Conservation (phyloP, 2,888 invertebrate genomes). For the Thyatira batis region DNA sequence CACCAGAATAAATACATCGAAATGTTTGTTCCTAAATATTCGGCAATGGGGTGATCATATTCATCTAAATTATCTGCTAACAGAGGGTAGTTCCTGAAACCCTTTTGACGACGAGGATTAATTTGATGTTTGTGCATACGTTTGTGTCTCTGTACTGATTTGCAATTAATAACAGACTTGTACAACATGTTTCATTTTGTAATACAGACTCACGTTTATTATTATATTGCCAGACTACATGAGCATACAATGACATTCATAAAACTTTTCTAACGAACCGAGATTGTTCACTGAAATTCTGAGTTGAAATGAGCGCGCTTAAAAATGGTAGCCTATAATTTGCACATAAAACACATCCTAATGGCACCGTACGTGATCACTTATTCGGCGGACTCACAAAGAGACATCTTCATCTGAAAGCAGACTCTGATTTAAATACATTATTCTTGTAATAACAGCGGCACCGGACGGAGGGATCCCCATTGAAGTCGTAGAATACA, state of each 20-base stretch:
- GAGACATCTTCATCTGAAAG: constrained; percentile 78
- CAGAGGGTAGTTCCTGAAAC: constrained; percentile 70
- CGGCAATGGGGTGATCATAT: constrained; percentile 76
- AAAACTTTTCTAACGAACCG: constrained; percentile 75
- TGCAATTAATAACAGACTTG: constrained; percentile 58
- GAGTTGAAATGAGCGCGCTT: constrained; percentile 62
- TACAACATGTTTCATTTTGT: neutral
- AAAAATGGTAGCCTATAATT: constrained; percentile 80
- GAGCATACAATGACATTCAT: constrained; percentile 28
- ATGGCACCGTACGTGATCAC: constrained; percentile 79
- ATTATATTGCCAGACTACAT: neutral
- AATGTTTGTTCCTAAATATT: constrained; percentile 80
- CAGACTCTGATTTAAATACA: constrained; percentile 80
- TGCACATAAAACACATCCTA: constrained; percentile 82
- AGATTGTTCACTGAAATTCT: constrained; percentile 58
- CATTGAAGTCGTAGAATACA: constrained; percentile 81
- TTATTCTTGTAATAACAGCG: constrained; percentile 80
- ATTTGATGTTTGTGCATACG: constrained; percentile 66
- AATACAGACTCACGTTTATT: neutral
- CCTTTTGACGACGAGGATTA: constrained; percentile 75
- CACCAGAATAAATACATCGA: constrained; percentile 80
- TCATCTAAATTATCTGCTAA: constrained; percentile 70
- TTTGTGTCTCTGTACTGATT: constrained; percentile 56
- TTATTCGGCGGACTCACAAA: constrained; percentile 75
- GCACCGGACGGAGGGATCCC: constrained; percentile 76